Base-by-base conservation (phyloP, 2,888 invertebrate species). In the Metacarcinus magister region DNA sequence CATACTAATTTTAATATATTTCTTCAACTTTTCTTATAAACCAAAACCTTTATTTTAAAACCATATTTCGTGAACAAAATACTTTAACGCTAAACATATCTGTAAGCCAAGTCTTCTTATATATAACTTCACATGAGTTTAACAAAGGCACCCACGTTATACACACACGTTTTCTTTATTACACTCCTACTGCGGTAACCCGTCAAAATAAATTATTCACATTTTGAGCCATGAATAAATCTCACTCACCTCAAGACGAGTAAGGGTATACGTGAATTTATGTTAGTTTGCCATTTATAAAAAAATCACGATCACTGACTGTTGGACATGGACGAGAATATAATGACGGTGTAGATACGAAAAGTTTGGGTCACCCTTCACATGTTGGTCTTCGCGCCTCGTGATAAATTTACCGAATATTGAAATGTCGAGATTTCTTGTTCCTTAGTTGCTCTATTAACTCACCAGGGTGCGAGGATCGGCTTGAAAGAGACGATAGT, bases 181-280 rank as follows among this genome's bases (percentile, higher is more conserved):
- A 10, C 13, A 32, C 82, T 82, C 82, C 32, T 82, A 7, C 1
- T 32, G 32, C 82, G 82, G 82, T 82, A 82, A 82, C 82, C 82
- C 82, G 82, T 82, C 82, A 82, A 82, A 82, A 28, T 82, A 32
- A 82, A 82, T 82, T 13, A 82, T 82, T 82, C 82, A 82, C 82
- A 28, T 82, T 82, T 32, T 82, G 23, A 82, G 2, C 82, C 82
- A 82, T 82, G 82, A 82, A 82, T 82, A 82, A 82, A 32, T 82
- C 82, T 16, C 32, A 32, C 82, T 82, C 82, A 32, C 32, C 82
- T 32, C 23, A 82, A 32, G 82, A 82, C 82, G 82, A 28, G 32
- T 82, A 82, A 82, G 82, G 82, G 82, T 32, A 39, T 39, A 82
- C 82, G 32, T 82, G 82, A n/a, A 82, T 82, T 32, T 82, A 82